Base-by-base conservation (phyloP, 1,140 invertebrate genomes). In the Pogonomyrmex californicus region DNA sequence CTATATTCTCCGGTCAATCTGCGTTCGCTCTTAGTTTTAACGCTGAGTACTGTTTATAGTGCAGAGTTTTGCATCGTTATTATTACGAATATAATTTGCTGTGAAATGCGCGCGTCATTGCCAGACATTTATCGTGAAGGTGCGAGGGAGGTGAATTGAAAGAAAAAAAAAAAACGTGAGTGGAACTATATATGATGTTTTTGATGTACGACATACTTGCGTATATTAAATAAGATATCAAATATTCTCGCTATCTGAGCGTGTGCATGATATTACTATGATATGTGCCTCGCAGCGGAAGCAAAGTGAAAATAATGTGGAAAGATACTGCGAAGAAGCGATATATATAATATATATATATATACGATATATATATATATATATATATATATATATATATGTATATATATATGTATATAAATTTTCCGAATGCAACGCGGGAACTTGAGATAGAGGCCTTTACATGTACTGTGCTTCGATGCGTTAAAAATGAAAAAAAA, bases 401-500 rank as follows among this genome's bases (percentile, higher is more conserved):
- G 41, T 65, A 65, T 66, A 41, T 65, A 65, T 41, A 65, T n/a
- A 66, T 66, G 44, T 41, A 66, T 68, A 68, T 68, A 81, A 81
- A 47, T 81, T 83, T 73, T 83, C 54, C 41, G 68, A 88, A 81
- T 71, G 85, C 88, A 87, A 91, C 68, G 83, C 81, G 78, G 81
- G 90, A 91, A 89, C 81, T 91, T 85, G 90, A 81, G 87, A 89
- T 92, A 92, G 91, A 92, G 91, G 91, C 91, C 91, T 91, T 90
- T 92, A 91, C 92, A 77, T 93, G 92, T 89, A 91, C 90, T 90
- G 90, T 91, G 86, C 90, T 91, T 86, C 49, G 54, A 83, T 86
- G 65, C 47, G n/a, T 83, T 86, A 89, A 70, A 76, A 54, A 90
- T 51, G 54, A 36, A 77, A 79, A 87, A 82, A 68, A 44, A 62